Base-by-base conservation (phyloP, 2,888 invertebrate species). In the Autographa pulchrina region DNA sequence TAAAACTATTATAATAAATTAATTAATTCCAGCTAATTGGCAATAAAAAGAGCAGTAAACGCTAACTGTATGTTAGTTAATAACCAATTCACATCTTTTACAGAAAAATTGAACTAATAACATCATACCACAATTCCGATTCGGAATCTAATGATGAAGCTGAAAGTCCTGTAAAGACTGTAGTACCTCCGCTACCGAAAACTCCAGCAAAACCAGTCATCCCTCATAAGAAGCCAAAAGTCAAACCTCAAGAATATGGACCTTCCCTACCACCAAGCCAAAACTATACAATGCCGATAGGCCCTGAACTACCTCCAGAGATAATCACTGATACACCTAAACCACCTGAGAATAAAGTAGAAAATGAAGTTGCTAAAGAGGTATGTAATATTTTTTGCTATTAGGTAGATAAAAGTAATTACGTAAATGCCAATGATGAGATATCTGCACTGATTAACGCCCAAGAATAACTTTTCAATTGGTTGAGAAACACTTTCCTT, bases 101-200 rank as follows among this genome's bases (percentile, higher is more conserved):
- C 92, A 96, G 96, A 70, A 96, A 95, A 93, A 96, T 96, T 79
- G 96, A 96, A 89, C 86, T 96, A 56, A 96, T 96, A 68, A 96
- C 96, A 25, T 96, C 96, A 35, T 96, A 94, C 80, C 92, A 94
- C 85, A 93, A 96, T 80, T 96, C 96, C 0, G 96, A 96, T 68
- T 96, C 96, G 0, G 96, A 96, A 65, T 96, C 96, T 0, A 96
- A 96, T 65, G 95, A 96, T 58, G 96, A 96, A 78, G 68, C 88
- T 0, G 92, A 92, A 13, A 90, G 80, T 62, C 90, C 92, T 4
- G 78, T 80, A 0, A 91, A 90, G 38, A 31, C 73, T 9, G 38
- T 72, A 0, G 65, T 78, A 11, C 81, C 83, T 7, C 81, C 73
- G 0, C 52, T 72, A 8, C 72, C 88, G 0, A 74, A 84, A 73